A percentile compares a stretch with the other conserved stretches of the same genome.
Evolutionary conservation across 2,797 vertebrate genomes (phyloP).

Genomic region (Enteromius argenteus): DNA sequence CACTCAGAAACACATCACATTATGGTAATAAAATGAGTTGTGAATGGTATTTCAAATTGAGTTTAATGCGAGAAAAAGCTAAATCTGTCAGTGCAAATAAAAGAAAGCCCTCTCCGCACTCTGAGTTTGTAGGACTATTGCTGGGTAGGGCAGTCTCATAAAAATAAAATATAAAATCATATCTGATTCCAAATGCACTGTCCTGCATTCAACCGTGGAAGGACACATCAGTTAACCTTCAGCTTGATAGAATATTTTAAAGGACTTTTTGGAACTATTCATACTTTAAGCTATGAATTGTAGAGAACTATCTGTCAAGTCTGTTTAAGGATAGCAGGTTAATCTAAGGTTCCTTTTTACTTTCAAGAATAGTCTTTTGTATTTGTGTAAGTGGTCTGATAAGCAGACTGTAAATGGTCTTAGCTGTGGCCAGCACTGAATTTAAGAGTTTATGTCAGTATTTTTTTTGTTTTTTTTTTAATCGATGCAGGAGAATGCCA

Average conservation of each 20-base stretch:
- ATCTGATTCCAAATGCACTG: neutral
- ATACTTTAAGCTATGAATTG: slow-evolving; percentile 5
- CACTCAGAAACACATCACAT: slow-evolving; percentile 18
- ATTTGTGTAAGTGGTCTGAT: neutral
- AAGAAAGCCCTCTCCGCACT: neutral
- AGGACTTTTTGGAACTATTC: slow-evolving; percentile 7
- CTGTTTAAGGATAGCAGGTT: neutral
- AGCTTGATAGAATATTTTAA: slow-evolving; percentile 25
- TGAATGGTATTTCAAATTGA: slow-evolving; percentile 12
- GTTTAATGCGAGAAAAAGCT: slow-evolving; percentile 5
- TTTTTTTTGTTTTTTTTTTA: slow-evolving; percentile 27
- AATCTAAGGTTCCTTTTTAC: neutral
- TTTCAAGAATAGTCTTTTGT: neutral
- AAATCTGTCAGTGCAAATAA: slow-evolving; percentile 11
- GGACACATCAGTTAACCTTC: slow-evolving; percentile 44
- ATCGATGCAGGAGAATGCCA: slow-evolving; percentile 43
- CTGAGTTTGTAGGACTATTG: slow-evolving; percentile 9
- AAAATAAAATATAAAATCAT: slow-evolving; percentile 27
- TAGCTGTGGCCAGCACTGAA: neutral
- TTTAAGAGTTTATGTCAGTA: neutral
- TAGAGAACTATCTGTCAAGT: neutral
- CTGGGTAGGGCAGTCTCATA: neutral
- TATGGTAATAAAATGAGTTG: slow-evolving; percentile 22
- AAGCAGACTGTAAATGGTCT: neutral
- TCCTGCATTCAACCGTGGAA: slow-evolving; percentile 10